phyloP scores from a whole-genome alignment of 2,113 vertebrate species.

The Propithecus coquereli region DNA sequence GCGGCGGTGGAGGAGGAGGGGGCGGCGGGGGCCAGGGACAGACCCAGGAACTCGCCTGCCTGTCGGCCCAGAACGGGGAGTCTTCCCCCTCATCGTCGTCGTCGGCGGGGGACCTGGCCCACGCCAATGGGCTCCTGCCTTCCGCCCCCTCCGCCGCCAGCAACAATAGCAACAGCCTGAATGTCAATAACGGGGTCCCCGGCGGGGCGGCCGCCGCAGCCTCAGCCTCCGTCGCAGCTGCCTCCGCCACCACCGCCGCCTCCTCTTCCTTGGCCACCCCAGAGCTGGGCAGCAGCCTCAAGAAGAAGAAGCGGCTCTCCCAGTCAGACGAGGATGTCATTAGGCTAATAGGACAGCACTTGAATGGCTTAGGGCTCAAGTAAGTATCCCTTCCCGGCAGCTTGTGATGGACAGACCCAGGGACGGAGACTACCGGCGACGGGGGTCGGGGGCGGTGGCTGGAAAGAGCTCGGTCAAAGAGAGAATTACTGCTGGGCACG shows the following conservation, averaged over 20 bases:
- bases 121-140: conserved; percentile 90
- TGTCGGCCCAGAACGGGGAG: conserved; percentile 91
- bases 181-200: conserved; percentile 87
- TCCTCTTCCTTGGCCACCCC: conserved; percentile 72
- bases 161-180: conserved; percentile 82
- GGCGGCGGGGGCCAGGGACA: conserved; percentile 74
- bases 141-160: conserved; percentile 83
- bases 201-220: conserved; percentile 80
- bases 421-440: background rate
- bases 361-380: conserved; percentile 96
- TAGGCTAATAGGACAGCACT: conserved; percentile 95
- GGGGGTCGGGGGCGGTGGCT: background rate
- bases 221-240: conserved; percentile 77
- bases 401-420: background rate
- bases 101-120: conserved; percentile 82
- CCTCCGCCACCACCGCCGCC: conserved; percentile 60
- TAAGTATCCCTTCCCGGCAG: conserved; percentile 82
- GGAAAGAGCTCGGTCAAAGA: background rate
- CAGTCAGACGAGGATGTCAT: conserved; percentile 96
- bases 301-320: conserved; percentile 94
- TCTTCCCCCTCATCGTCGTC: conserved; percentile 80
- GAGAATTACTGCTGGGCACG: background rate
- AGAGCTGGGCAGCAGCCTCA: conserved; percentile 85
- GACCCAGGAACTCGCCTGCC: conserved; percentile 85
- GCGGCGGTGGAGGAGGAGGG: conserved; percentile 65